Base-by-base conservation (phyloP, 2,113 vertebrate species). In the Cephalopterus ornatus region DNA sequence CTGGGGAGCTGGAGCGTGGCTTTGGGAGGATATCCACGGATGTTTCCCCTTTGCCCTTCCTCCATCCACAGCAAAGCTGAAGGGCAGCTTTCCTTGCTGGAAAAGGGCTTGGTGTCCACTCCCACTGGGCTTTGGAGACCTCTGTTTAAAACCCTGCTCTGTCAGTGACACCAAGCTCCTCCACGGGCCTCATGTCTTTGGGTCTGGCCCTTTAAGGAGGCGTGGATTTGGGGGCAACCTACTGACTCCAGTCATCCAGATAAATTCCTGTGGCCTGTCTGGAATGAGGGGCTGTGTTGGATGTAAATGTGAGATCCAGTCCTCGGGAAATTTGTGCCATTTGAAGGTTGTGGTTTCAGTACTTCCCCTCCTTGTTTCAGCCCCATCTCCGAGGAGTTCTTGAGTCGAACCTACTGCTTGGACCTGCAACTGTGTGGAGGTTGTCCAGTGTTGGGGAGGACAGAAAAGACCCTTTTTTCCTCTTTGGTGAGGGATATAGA, bases 1-100 rank as follows among this genome's bases (percentile, higher is more conserved):
- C n/a, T 12, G 12, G 21, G 5, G 14, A 37, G 8, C 7, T 84
- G 75, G 33, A 20, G 1, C 0, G 0, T 6, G 11, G 39, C 9
- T 3, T 4, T 32, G 28, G 22, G 7, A 61, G 11, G 35, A 70
- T 9, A 12, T 52, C 30, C 46, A 33, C 4, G 59, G 47, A 16
- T 74, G 9, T 11, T 39, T n/a, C 37, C n/a, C 33, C 6, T 42
- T 62, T 37, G 14, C n/a, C 5, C 41, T 66, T 70, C 37, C 65
- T 42, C 20, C 46, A 39, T 5, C 6, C 5, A 1, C 32, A 68
- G 5, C 0, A 4, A 63, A 58, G 9, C 49, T 28, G 1, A 0
- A 24, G 39, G 6, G 7, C 22, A 55, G 47, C 10, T 87, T 42
- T 81, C 42, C 30, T 33, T 63, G 32, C 46, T 59, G 24, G 30